Base-by-base conservation (phyloP, 2,113 vertebrate genomes). In the Ariopsis seemanni region DNA sequence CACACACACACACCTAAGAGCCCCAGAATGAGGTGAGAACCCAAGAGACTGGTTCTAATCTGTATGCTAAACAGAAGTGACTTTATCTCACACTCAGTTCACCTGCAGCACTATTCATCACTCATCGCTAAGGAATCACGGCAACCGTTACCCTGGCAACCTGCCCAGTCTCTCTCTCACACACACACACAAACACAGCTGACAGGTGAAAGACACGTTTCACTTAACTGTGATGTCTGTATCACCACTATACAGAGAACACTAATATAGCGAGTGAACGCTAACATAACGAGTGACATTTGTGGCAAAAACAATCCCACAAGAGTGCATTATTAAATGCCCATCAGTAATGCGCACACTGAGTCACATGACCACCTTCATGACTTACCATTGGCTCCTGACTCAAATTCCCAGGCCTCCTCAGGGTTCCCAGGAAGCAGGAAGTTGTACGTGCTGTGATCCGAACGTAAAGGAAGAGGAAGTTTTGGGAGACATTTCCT, bases 401-500 rank as follows among this genome's bases (percentile, higher is more conserved):
- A 86, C 4, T 71, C 52, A 75, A 53, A 83, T 18, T 90, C 86
- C n/a, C 20, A 79, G 62, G 25, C 14, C 6, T 85, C 27, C 6
- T n/a, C 53, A 12, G 42, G 27, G 10, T 52, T 86, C 3, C 94
- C 95, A 30, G 96, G 95, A 57, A 96, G 88, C 5, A 88, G 92
- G 62, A 97, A 98, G 65, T 72, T 91, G 86, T 97, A 97, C 0
- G 88, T 94, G 6, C 97, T 97, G 50, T 52, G 92, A 86, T 94
- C 88, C 14, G 94, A 92, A 1, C 14, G 77, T 92, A 97, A 83
- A 34, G 97, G 97, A 15, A 99, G 91, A 7, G 82, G 89, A 3
- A 93, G 93, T 91, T 94, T 96, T 1, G 97, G 97, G 67, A 94
- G 93, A 81, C 97, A 97, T 42, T 95, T 97, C 79, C 98, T 95